Evolutionary conservation across 2,888 invertebrate species (phyloP).

Genomic region (Caenorhabditis plicata): DNA sequence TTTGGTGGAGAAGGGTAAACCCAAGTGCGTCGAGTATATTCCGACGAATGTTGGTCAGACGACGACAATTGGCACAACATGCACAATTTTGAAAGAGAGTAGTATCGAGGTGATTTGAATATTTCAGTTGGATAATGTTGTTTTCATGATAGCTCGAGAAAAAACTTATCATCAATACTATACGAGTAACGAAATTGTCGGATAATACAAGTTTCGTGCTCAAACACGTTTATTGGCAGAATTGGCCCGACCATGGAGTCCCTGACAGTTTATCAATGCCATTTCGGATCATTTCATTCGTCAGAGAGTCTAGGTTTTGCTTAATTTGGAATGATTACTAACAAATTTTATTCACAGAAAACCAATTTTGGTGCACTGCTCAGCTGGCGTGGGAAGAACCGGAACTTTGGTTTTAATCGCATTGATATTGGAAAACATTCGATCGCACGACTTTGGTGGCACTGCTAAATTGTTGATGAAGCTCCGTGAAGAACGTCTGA

Average conservation of each 20-base stretch:
- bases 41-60: conserved; percentile 17
- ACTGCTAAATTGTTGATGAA: conserved; percentile 16
- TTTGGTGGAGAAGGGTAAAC: conserved; percentile 13
- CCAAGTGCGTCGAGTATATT: conserved; percentile 31
- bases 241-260: conserved; percentile 36
- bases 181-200: conserved; percentile 6
- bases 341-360: background rate
- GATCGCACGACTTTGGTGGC: conserved; percentile 11
- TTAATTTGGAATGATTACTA: too few species aligned
- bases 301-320: conserved; percentile 4
- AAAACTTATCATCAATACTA: conserved; percentile 5
- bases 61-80: conserved; percentile 14
- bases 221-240: conserved; percentile 23
- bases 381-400: conserved; percentile 25
- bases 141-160: conserved; percentile 11
- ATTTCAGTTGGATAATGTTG: background rate
- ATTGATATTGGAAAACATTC: conserved; percentile 8
- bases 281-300: conserved; percentile 5
- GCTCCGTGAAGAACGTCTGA: conserved; percentile 34
- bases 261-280: conserved; percentile 15
- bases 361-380: conserved; percentile 25
- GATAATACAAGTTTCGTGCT: conserved; percentile 3
- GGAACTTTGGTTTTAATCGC: conserved; percentile 21
- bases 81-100: conserved; percentile 11
- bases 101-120: conserved; percentile 6